These are phyloP conservation scores for Oncorhynchus gorbuscha DNA, from an alignment of 2,113 vertebrate genomes.

Conservation along the genomic window DNA sequence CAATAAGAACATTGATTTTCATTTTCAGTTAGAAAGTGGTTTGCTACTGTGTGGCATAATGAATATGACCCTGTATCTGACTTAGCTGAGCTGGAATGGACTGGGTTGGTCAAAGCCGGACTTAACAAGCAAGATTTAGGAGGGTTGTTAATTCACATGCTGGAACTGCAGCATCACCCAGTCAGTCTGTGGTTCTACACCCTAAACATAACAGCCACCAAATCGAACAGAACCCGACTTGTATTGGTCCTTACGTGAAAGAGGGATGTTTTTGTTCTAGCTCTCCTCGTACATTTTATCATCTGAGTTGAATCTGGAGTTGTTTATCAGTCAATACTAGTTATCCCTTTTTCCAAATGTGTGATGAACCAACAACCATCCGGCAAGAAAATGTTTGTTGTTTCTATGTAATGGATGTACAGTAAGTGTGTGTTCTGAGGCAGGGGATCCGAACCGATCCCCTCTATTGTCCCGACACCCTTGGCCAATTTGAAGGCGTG, in stretches of 20 bases:
- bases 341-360: not conserved
- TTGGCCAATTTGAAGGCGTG: slow-evolving; percentile 18
- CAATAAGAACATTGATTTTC: too few relatives aligned
- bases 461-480: not conserved
- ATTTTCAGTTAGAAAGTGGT: too few relatives aligned
- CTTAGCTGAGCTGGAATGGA: not conserved
- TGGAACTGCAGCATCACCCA: not conserved
- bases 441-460: not conserved
- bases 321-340: not conserved
- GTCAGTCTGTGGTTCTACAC: not conserved
- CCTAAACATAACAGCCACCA: not conserved
- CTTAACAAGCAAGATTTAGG: not conserved
- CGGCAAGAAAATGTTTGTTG: not conserved
- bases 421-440: too few relatives aligned
- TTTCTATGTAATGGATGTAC: not conserved
- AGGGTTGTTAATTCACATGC: not conserved
- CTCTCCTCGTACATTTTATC: not conserved
- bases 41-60: too few relatives aligned
- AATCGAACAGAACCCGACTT: not conserved
- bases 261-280: not conserved
- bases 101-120: not conserved
- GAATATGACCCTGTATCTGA: not conserved
- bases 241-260: not conserved
- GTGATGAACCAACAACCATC: not conserved
- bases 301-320: not conserved